These are phyloP conservation scores for Dryobotodes eremita DNA, from an alignment of 2,888 invertebrate genomes.

Conservation along the genomic window DNA sequence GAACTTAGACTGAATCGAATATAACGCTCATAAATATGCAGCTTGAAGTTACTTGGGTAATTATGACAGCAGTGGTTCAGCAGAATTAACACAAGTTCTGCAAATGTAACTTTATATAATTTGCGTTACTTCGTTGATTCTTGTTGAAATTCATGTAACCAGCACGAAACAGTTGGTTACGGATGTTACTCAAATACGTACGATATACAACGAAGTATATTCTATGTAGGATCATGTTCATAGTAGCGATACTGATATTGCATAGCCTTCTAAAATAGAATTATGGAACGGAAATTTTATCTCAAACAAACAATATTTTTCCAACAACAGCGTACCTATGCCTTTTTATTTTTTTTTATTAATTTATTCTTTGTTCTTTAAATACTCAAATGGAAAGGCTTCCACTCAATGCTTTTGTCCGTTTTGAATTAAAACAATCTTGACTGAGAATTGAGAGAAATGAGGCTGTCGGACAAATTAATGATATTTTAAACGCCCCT, in stretches of 20 bases:
- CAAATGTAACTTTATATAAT: neutral
- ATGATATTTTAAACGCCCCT: constrained; percentile 40
- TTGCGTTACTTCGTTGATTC: neutral
- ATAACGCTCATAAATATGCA: neutral
- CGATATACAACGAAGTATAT: neutral
- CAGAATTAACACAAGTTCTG: neutral
- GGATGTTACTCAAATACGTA: neutral
- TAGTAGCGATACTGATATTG: neutral
- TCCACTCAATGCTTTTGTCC: constrained; percentile 29
- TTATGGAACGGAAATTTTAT: neutral
- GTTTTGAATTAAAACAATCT: constrained; percentile 43
- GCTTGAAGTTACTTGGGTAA: neutral
- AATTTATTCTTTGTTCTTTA: constrained; percentile 38
- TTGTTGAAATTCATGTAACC: neutral
- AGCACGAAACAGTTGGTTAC: neutral
- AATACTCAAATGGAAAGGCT: constrained; percentile 18
- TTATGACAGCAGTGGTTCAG: neutral
- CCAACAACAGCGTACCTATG: neutral
- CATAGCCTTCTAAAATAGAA: neutral
- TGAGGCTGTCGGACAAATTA: constrained; percentile 27
- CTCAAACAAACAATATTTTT: constrained; percentile 27
- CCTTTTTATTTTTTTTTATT: constrained; percentile 4
- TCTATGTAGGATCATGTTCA: neutral
- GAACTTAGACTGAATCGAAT: neutral
- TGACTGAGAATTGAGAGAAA: constrained; percentile 33